Evolutionary conservation across 1,140 invertebrate genomes (phyloP).

Genomic region (Bombus ignitus): DNA sequence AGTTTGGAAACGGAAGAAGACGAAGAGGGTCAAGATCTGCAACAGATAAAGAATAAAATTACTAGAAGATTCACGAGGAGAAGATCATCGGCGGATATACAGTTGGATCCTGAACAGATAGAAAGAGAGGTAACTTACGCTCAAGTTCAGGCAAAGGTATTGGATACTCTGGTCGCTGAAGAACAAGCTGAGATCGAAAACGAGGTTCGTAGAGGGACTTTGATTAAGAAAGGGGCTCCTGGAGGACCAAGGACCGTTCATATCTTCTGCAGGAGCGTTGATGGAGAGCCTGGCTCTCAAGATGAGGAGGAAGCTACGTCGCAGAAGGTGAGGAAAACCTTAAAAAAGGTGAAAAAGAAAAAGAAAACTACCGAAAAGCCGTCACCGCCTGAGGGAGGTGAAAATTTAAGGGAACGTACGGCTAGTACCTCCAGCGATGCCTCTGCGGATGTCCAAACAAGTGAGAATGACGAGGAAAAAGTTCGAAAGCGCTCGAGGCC

Average conservation of each 20-base stretch:
- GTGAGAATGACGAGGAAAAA: slow-evolving; percentile 9
- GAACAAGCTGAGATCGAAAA: slow-evolving; percentile 79
- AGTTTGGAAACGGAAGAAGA: slow-evolving; percentile 56
- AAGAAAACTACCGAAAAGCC: slow-evolving; percentile 48
- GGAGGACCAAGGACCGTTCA: not conserved
- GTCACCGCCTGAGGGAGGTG: not conserved
- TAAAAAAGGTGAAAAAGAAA: slow-evolving; percentile 62
- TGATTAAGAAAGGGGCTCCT: slow-evolving; percentile 62
- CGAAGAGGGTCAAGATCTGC: slow-evolving; percentile 8
- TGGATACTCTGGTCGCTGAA: slow-evolving; percentile 81
- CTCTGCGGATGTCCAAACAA: not conserved
- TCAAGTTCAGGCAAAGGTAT: slow-evolving; percentile 77
- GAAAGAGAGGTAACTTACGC: slow-evolving; percentile 75
- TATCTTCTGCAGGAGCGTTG: not conserved
- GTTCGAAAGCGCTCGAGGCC: not conserved
- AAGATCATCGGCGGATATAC: slow-evolving; percentile 75
- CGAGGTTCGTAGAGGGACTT: slow-evolving; percentile 69
- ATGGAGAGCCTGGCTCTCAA: slow-evolving; percentile 24
- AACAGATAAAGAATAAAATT: slow-evolving; percentile 70
- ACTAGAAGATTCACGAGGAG: slow-evolving; percentile 77
- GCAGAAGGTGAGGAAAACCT: slow-evolving; percentile 42
- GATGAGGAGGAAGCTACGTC: slow-evolving; percentile 43
- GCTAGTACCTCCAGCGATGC: not conserved
- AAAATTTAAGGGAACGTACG: not conserved
- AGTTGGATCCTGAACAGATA: slow-evolving; percentile 75